phyloP scores from a whole-genome alignment of 1,140 invertebrate species.

The Heliconius congener region DNA sequence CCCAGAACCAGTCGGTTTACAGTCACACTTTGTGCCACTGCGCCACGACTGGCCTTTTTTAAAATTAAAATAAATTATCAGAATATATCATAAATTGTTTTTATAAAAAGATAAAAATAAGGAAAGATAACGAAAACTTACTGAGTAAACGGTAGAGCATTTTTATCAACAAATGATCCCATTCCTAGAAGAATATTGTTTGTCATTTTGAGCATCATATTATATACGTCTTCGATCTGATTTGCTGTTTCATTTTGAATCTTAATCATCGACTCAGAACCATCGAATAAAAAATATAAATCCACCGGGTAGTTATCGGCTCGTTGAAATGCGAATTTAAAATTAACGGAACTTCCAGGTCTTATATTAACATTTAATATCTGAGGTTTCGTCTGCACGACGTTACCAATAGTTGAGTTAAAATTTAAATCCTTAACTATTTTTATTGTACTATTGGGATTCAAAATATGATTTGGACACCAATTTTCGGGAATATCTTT shows the following conservation, averaged over 20 bases:
- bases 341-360: constrained; percentile 49
- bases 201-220: constrained; percentile 89
- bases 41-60: too few species aligned
- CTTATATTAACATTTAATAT: constrained; percentile 53
- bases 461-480: constrained; percentile 44
- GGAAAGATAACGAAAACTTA: constrained; percentile 47
- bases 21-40: too few species aligned
- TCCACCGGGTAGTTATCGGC: constrained; percentile 93
- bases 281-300: constrained; percentile 93
- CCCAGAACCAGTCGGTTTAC: too few species aligned
- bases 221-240: constrained; percentile 84
- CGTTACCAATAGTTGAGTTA: constrained; percentile 40
- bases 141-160: constrained; percentile 89
- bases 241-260: constrained; percentile 84
- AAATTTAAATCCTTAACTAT: constrained; percentile 40
- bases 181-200: constrained; percentile 92
- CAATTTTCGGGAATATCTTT: constrained; percentile 31
- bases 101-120: background rate
- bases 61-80: background rate
- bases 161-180: constrained; percentile 95
- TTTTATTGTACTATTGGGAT: constrained; percentile 37
- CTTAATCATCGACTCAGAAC: constrained; percentile 90
- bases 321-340: constrained; percentile 77
- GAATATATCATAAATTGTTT: background rate
- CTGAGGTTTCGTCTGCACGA: constrained; percentile 70